phyloP scores from a whole-genome alignment of 2,113 vertebrate species.

The Eulacestoma nigropectus region DNA sequence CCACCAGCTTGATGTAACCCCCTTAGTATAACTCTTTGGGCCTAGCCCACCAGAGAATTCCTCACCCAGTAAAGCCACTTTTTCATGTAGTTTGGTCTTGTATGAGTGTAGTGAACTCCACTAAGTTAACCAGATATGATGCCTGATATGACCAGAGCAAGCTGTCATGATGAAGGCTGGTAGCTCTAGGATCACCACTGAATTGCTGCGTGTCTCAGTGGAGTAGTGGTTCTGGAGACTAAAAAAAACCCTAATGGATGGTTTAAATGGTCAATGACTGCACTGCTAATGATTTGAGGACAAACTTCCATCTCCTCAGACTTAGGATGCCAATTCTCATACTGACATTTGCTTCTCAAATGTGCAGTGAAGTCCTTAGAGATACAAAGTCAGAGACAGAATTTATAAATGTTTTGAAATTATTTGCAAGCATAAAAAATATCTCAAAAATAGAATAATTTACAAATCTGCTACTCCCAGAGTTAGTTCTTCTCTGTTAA shows the following conservation, averaged over 20 bases:
- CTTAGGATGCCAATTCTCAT: background rate
- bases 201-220: background rate
- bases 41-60: background rate
- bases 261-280: background rate
- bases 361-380: background rate
- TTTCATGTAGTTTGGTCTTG: background rate
- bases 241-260: accelerated
- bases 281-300: background rate
- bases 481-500: background rate
- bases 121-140: background rate
- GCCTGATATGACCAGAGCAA: background rate
- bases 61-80: background rate
- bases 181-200: background rate
- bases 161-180: background rate
- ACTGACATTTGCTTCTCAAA: background rate
- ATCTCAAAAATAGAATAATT: background rate
- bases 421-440: background rate
- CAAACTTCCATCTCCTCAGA: background rate
- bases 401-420: background rate
- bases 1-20: background rate
- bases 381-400: background rate
- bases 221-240: background rate
- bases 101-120: background rate
- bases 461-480: background rate
- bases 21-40: background rate